Conservation (phyloP, 2,888 invertebrate species). For the Hypselothyrea guttata region DNA sequence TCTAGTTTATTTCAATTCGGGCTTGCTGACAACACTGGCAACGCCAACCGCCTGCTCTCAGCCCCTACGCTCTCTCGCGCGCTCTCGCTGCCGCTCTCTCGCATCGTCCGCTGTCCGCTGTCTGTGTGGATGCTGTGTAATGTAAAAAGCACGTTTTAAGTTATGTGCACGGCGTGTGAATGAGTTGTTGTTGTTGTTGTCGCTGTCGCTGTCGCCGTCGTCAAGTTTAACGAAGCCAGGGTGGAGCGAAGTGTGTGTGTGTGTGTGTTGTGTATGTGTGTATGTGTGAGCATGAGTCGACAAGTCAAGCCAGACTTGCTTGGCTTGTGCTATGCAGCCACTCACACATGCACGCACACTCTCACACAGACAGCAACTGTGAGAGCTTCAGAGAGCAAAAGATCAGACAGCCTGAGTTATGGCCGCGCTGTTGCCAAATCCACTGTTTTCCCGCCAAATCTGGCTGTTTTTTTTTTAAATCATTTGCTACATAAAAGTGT, state of each 20-base stretch:
- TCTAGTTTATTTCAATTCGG: no score
- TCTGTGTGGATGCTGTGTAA: slow-evolving; percentile 34
- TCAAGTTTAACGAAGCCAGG: slow-evolving; percentile 2
- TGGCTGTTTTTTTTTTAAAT: no score
- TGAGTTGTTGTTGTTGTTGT: slow-evolving; percentile 37
- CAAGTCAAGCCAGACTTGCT: slow-evolving; percentile 25
- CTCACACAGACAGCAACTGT: neutral
- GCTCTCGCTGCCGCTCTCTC: neutral
- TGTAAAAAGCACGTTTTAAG: slow-evolving; percentile 72
- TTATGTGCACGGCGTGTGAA: slow-evolving; percentile 73
- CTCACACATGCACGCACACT: no score
- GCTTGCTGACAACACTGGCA: slow-evolving; percentile 2
- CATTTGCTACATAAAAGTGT: no score
- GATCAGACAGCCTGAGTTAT: slow-evolving; percentile 33
- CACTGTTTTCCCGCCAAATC: no score
- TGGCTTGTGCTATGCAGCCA: slow-evolving; percentile 14
- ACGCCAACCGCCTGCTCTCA: slow-evolving; percentile 13
- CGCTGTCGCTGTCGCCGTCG: slow-evolving; percentile 5
- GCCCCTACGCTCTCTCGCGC: slow-evolving; percentile 38
- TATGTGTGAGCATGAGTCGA: neutral
- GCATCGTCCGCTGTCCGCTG: slow-evolving; percentile 17
- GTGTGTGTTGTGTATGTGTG: neutral
- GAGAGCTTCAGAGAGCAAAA: slow-evolving; percentile 5
- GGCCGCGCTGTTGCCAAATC: no score
- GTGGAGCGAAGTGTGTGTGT: neutral